phyloP scores from a whole-genome alignment of 64 coral and sea anemone genomes.

The Exaiptasia diaphana region DNA sequence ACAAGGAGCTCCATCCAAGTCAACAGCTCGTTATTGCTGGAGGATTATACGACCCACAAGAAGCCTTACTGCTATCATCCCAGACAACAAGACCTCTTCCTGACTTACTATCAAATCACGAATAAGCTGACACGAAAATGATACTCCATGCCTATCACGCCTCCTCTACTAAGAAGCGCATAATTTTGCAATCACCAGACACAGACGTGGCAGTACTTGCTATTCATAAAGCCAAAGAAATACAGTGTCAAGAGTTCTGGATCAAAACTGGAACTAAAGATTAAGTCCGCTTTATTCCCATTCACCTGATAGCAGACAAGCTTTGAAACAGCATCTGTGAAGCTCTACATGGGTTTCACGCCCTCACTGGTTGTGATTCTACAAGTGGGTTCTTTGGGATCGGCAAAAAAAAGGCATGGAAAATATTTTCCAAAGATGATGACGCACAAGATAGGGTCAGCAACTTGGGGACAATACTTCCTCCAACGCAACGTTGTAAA shows the following conservation, averaged over 20 bases:
- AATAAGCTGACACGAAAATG: not conserved
- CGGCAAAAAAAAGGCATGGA: conserved; percentile 18
- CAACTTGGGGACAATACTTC: not conserved
- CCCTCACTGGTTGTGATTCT: conserved; percentile 27
- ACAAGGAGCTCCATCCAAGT: not conserved
- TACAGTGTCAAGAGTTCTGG: conserved; percentile 16
- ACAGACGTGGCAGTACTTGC: not conserved
- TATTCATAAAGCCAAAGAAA: not conserved
- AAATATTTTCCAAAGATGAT: not conserved
- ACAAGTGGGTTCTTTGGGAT: not conserved
- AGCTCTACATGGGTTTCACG: conserved; percentile 7
- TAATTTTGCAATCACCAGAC: not conserved
- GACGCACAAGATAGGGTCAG: not conserved
- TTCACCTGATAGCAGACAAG: not conserved
- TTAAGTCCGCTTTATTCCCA: not conserved
- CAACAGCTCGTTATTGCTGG: conserved; percentile 6
- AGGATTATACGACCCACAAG: not conserved
- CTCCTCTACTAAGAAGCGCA: not conserved
- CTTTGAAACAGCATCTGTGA: not conserved
- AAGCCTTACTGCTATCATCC: not conserved
- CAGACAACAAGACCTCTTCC: not conserved
- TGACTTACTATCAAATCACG: not conserved
- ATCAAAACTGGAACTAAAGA: conserved; percentile 12
- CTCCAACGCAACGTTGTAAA: not conserved
- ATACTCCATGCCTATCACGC: not conserved